Evolutionary conservation across 2,113 vertebrate genomes (phyloP).

Genomic region (Hemiprocne comata): DNA sequence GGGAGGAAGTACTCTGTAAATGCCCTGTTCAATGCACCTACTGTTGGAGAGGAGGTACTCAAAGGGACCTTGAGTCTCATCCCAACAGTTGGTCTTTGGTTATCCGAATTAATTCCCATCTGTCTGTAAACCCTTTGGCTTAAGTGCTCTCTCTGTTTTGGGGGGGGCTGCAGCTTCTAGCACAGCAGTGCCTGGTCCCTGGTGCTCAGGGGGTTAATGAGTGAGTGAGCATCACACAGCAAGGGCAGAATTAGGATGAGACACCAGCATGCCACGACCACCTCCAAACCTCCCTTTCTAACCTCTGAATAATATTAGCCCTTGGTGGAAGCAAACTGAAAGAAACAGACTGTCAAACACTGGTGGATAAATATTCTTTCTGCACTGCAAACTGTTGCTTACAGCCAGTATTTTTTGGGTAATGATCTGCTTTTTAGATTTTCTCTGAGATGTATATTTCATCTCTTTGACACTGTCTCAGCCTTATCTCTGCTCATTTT

Average conservation of each 20-base stretch:
- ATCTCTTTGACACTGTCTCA: slow-evolving; percentile 48
- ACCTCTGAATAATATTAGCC: neutral
- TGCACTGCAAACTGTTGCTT: slow-evolving; percentile 43
- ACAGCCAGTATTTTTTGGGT: slow-evolving; percentile 52
- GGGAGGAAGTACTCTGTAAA: neutral
- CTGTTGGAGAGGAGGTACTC: neutral
- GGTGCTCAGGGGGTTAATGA: fast-evolving
- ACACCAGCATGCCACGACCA: neutral
- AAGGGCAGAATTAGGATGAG: neutral
- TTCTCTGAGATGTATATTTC: slow-evolving; percentile 46
- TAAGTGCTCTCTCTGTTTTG: neutral
- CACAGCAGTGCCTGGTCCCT: neutral
- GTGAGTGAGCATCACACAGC: fast-evolving
- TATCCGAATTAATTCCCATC: neutral
- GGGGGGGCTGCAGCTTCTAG: neutral
- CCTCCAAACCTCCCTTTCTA: neutral
- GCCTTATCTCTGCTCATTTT: slow-evolving; percentile 51
- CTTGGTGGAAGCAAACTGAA: neutral
- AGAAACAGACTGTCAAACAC: neutral
- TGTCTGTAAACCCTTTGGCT: neutral
- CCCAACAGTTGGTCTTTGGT: neutral
- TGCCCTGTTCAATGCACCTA: neutral
- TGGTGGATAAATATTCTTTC: slow-evolving; percentile 50
- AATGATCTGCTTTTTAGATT: slow-evolving; percentile 63
- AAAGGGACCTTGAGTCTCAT: neutral